phyloP scores from a whole-genome alignment of 2,113 vertebrate genomes.

The Sylvietta virens region DNA sequence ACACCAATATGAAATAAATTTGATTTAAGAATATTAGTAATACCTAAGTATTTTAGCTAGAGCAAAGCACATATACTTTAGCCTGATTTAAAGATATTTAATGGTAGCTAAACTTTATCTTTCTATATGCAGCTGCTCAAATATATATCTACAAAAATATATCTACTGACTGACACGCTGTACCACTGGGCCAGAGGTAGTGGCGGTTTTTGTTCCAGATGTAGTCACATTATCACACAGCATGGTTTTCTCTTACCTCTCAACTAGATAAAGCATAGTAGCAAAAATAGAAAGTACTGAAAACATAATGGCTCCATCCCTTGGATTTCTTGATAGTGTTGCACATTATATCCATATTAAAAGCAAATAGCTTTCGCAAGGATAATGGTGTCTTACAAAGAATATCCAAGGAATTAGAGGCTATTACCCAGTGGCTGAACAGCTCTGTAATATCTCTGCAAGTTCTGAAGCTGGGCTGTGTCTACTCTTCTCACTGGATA shows the following conservation, averaged over 20 bases:
- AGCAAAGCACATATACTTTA: background rate
- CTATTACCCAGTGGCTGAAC: conserved; percentile 21
- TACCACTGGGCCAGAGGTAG: background rate
- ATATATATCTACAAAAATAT: too few relatives aligned
- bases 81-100: background rate
- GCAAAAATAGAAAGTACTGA: background rate
- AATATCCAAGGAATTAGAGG: conserved; percentile 15
- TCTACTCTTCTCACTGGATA: background rate
- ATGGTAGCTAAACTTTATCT: background rate
- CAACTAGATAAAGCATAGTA: background rate
- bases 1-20: background rate
- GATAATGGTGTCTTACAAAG: conserved; percentile 42
- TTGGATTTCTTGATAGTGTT: conserved; percentile 27
- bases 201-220: background rate
- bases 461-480: background rate
- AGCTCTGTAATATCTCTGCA: background rate
- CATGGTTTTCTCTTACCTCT: background rate
- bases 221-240: background rate
- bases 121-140: background rate
- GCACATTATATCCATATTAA: conserved; percentile 32
- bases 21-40: background rate
- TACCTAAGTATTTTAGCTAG: background rate
- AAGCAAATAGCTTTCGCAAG: conserved; percentile 36
- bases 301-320: conserved; percentile 26
- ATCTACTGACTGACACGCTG: background rate